phyloP scores from a whole-genome alignment of 2,797 vertebrate genomes.

The Poecilia wingei region DNA sequence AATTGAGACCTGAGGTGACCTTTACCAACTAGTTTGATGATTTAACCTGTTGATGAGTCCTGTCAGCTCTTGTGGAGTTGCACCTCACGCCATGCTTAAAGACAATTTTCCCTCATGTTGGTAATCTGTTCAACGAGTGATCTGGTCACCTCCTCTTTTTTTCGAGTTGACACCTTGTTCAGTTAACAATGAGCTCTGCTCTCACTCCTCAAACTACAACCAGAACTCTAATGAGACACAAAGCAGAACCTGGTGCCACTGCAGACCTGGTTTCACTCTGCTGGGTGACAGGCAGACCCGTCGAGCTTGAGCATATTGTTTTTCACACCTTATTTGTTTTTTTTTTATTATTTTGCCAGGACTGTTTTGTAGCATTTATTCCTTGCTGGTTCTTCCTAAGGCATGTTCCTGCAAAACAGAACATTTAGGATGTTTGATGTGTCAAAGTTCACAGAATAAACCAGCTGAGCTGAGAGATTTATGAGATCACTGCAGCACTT shows the following conservation, averaged over 20 bases:
- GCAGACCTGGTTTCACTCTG: constrained; percentile 66
- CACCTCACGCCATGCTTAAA: no score
- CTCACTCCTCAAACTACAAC: constrained; percentile 36
- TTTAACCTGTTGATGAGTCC: background rate
- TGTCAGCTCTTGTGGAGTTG: background rate
- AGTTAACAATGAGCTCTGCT: constrained; percentile 72
- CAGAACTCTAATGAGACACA: constrained; percentile 49
- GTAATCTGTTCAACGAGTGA: background rate
- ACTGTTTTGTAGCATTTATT: constrained; percentile 6
- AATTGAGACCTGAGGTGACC: background rate
- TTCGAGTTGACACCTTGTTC: constrained; percentile 65
- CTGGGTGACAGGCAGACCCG: constrained; percentile 64
- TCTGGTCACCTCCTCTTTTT: background rate
- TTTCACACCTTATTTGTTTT: background rate
- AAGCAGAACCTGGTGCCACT: constrained; percentile 52
- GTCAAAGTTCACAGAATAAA: constrained; percentile 24
- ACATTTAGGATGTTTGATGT: constrained; percentile 10
- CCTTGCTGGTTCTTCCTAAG: constrained; percentile 17
- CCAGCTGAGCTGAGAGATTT: constrained; percentile 35
- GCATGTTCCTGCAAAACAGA: constrained; percentile 45
- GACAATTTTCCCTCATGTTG: background rate
- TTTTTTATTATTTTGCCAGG: background rate
- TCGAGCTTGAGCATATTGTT: constrained; percentile 54
- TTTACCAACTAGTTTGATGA: background rate
- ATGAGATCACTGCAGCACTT: background rate